Evolutionary conservation across 2,113 vertebrate genomes (phyloP).

Genomic region (Chlorocebus sabaeus): DNA sequence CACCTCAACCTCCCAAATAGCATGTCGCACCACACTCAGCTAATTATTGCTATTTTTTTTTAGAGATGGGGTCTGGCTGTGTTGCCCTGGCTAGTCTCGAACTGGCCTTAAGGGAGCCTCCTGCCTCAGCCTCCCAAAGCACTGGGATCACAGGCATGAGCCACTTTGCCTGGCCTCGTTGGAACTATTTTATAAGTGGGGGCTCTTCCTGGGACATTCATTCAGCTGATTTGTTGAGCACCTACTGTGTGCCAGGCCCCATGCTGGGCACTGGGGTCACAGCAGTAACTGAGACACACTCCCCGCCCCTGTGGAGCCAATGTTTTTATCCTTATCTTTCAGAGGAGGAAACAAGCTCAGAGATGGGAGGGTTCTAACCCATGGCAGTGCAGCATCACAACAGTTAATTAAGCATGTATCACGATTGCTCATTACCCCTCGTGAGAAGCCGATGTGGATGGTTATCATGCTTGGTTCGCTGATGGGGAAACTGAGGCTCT

Average conservation of each 20-base stretch:
- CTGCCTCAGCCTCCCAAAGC: too few relatives aligned
- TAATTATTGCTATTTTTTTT: too few relatives aligned
- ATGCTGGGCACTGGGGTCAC: too few relatives aligned
- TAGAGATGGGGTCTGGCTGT: too few relatives aligned
- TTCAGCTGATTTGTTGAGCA: accelerated
- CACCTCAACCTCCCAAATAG: too few relatives aligned
- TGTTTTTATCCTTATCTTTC: accelerated
- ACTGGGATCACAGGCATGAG: too few relatives aligned
- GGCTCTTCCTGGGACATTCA: not conserved
- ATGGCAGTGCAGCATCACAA: not conserved
- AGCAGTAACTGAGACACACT: not conserved
- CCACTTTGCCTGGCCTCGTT: too few relatives aligned
- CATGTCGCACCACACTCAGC: too few relatives aligned
- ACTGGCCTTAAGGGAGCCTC: too few relatives aligned
- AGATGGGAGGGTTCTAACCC: not conserved
- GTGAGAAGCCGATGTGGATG: accelerated
- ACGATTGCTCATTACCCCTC: too few relatives aligned
- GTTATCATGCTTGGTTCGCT: accelerated
- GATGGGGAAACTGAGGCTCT: not conserved
- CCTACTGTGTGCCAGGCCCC: not conserved
- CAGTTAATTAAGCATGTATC: not conserved
- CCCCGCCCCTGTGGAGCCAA: accelerated
- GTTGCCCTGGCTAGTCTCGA: too few relatives aligned
- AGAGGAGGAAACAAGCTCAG: not conserved
- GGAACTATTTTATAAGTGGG: not conserved